Conservation (phyloP, 2,797 vertebrate species). For the Pipistrellus kuhlii region DNA sequence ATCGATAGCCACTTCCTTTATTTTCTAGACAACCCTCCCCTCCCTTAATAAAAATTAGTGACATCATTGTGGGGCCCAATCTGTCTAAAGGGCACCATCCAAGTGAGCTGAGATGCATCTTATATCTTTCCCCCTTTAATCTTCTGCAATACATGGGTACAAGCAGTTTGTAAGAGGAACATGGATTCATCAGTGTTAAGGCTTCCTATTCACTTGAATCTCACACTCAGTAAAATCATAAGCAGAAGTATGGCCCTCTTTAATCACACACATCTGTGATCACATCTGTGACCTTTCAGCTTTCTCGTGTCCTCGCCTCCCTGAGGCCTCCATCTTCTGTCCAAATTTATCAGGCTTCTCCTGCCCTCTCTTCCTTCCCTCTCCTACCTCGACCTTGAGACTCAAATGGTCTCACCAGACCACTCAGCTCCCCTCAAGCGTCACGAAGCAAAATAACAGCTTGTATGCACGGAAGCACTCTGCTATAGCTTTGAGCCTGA, state of each 20-base stretch:
- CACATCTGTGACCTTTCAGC: neutral
- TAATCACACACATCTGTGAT: too few relatives aligned
- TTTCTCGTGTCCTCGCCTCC: fast-evolving
- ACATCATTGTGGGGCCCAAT: neutral
- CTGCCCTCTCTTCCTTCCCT: neutral
- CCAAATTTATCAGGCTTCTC: neutral
- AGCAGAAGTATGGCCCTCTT: neutral
- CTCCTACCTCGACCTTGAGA: neutral
- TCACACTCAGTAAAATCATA: conserved; percentile 18
- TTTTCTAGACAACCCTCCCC: conserved; percentile 50
- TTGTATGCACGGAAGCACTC: fast-evolving
- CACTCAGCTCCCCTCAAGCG: neutral
- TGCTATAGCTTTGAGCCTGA: neutral
- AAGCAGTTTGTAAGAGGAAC: conserved; percentile 51
- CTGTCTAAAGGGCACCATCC: neutral
- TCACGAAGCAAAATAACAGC: neutral
- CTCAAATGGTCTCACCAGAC: neutral
- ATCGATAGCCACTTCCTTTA: neutral
- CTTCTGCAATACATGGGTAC: neutral
- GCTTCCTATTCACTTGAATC: neutral
- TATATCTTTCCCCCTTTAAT: neutral
- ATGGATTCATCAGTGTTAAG: neutral
- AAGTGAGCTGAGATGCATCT: neutral
- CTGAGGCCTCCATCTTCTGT: fast-evolving
- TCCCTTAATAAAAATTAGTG: neutral